Evolutionary conservation across 2,888 invertebrate species (phyloP).

Genomic region (Lepidochitona cinerea): DNA sequence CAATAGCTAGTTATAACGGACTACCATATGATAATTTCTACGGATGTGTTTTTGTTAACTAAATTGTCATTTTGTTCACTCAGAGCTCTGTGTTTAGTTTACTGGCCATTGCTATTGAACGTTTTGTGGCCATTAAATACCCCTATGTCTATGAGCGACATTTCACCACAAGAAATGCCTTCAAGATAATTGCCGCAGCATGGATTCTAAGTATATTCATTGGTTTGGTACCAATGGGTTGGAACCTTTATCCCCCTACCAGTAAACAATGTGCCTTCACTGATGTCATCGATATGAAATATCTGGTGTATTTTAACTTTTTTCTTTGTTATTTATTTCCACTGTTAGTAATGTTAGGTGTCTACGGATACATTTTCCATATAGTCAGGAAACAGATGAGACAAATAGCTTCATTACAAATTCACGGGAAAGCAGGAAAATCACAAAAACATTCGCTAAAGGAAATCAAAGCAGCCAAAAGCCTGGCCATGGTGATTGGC

Average conservation of each 20-base stretch:
- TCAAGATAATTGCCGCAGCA: slow-evolving; percentile 40
- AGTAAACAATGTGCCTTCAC: slow-evolving; percentile 56
- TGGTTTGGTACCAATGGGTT: slow-evolving; percentile 65
- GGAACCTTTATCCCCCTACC: slow-evolving; percentile 51
- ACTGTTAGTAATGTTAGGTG: slow-evolving; percentile 55
- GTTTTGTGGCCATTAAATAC: slow-evolving; percentile 63
- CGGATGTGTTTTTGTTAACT: slow-evolving; percentile 64
- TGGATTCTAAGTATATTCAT: slow-evolving; percentile 60
- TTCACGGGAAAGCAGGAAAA: slow-evolving; percentile 13
- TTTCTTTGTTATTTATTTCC: slow-evolving; percentile 62
- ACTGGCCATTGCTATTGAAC: slow-evolving; percentile 62
- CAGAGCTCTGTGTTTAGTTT: slow-evolving; percentile 67
- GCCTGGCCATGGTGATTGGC: slow-evolving; percentile 60
- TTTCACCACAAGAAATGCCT: slow-evolving; percentile 48
- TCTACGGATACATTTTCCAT: slow-evolving; percentile 65
- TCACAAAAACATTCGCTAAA: slow-evolving; percentile 34
- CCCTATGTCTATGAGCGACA: slow-evolving; percentile 59
- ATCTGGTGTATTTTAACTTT: slow-evolving; percentile 68
- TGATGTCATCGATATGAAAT: slow-evolving; percentile 62
- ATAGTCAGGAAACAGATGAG: slow-evolving; percentile 57
- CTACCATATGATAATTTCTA: slow-evolving; percentile 49
- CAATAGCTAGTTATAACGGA: slow-evolving; percentile 49
- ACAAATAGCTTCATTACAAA: slow-evolving; percentile 47
- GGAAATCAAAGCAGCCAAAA: slow-evolving; percentile 64
- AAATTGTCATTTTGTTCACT: slow-evolving; percentile 61